Evolutionary conservation across 2,888 invertebrate genomes (phyloP).

Genomic region (Drepanosiphum platanoidis): DNA sequence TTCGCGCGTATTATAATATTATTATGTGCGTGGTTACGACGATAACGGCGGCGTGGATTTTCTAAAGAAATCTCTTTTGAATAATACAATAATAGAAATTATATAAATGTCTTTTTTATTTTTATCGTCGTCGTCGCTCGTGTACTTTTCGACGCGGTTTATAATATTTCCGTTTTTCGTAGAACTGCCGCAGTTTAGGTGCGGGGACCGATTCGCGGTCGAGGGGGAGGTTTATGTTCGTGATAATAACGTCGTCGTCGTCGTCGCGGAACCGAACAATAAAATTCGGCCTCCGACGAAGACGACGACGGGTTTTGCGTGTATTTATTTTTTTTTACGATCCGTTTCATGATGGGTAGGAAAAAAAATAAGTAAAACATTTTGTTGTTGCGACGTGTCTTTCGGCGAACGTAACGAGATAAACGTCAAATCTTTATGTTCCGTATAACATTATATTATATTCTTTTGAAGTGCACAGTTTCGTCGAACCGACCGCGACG

Average conservation of each 20-base stretch:
- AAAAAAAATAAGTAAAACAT: neutral
- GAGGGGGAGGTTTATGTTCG: neutral
- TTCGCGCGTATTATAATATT: neutral
- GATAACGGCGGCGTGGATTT: neutral
- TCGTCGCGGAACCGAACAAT: neutral
- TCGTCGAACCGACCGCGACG: neutral
- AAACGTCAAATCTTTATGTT: neutral
- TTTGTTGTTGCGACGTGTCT: neutral
- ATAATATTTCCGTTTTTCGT: neutral
- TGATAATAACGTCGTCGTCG: neutral
- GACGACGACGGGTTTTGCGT: neutral
- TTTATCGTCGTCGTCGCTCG: neutral
- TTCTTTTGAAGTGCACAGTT: neutral
- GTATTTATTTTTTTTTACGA: neutral
- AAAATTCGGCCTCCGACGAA: neutral
- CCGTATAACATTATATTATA: neutral
- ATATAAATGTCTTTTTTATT: neutral
- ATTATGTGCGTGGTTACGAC: neutral
- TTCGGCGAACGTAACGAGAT: constrained; percentile 4
- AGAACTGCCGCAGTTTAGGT: neutral
- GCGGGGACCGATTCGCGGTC: neutral
- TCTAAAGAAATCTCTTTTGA: neutral
- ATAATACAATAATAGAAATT: neutral
- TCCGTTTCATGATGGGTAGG: neutral
- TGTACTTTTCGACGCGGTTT: neutral